These are phyloP conservation scores for Setophaga coronata DNA, from an alignment of 2,113 vertebrate genomes.

Conservation along the genomic window DNA sequence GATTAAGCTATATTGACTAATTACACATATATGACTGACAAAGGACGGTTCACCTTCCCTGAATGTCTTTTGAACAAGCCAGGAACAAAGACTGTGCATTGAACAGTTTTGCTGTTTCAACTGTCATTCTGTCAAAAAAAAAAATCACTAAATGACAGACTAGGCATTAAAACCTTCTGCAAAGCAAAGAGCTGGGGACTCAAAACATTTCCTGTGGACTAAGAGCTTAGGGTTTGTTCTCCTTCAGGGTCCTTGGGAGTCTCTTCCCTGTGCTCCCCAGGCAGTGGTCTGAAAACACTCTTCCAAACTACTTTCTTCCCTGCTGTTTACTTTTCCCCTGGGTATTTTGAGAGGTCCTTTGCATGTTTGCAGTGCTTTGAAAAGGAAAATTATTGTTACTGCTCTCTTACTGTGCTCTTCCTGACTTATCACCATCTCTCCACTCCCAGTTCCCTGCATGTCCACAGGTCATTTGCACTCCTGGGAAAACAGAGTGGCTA, in stretches of 20 bases:
- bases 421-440: neutral
- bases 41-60: neutral
- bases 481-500: neutral
- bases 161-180: neutral
- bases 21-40: neutral
- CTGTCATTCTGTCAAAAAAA: neutral
- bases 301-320: neutral
- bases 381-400: neutral
- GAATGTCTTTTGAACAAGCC: neutral
- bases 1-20: neutral
- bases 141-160: neutral
- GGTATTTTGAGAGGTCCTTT: neutral
- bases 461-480: neutral
- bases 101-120: neutral
- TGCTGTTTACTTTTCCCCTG: neutral
- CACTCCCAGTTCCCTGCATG: neutral
- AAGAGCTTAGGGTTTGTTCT: neutral
- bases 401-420: neutral
- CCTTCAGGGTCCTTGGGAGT: neutral
- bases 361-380: neutral
- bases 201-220: neutral
- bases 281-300: neutral
- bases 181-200: neutral
- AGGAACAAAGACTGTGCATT: neutral
- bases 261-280: neutral